Evolutionary conservation across 2,113 vertebrate species (phyloP), one percentile per base, ranked within the genome.

Genomic region (Gallinago jamesoni): DNA sequence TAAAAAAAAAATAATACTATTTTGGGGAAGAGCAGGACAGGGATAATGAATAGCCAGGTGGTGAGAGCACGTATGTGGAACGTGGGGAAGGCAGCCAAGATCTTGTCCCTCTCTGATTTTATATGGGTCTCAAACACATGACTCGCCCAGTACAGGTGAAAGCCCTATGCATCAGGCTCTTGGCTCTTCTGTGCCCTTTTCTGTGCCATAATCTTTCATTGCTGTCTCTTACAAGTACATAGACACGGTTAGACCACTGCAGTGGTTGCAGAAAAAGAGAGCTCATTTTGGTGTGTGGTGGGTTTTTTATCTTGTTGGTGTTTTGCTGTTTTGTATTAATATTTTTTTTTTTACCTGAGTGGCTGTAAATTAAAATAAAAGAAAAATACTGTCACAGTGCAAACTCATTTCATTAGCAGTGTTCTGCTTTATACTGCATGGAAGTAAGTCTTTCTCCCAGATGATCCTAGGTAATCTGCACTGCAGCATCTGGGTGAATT

Each of bases 401-500:
- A 93, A 37, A 43, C 67, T 77, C 84, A 77, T 94, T 95, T 93
- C 92, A 84, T 94, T 92, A 94, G 76, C 69, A 72, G 21, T 59
- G 30, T 62, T 90, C 66, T 82, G 92, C 83, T 81, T 93, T 95
- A 52, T 90, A 63, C 67, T 81, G 90, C 74, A 28, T 37, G 70
- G 87, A 96, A 91, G 70, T 93, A 96, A 91, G 70, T 93, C 48
- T 66, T 87, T 90, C 74, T 97, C 93, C 89, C 93, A 87, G 76
- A 90, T 96, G 93, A 96, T 96, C 73, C n/a, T 83, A 87, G 67
- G 93, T 96, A 96, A 96, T 97, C 92, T 96, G 70, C 83, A 77
- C 80, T 80, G 92, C 69, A 96, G 94, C 96, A 96, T 97, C 96
- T 96, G 96, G 67, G 55, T 94, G 82, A 92, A 94, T 97, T 94